These are phyloP conservation scores for Metaphire vulgaris DNA, from an alignment of 1,140 invertebrate genomes.

Conservation along the genomic window DNA sequence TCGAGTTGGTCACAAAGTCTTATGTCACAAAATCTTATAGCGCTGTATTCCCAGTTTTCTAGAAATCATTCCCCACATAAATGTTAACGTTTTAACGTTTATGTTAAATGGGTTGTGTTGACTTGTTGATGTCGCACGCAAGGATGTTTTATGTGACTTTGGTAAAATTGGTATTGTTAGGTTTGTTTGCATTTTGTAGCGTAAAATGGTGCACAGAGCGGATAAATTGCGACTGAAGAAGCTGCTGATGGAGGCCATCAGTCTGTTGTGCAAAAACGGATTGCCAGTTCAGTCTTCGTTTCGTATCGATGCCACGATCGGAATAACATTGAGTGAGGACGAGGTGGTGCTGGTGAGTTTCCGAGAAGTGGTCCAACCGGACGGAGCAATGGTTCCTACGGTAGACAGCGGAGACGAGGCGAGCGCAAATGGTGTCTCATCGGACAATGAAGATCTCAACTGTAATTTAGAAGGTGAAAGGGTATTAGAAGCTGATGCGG, in stretches of 20 bases:
- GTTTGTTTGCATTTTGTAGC: too few species aligned
- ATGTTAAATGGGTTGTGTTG: too few species aligned
- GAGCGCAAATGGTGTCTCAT: not conserved
- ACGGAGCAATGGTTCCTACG: not conserved
- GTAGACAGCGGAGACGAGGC: not conserved
- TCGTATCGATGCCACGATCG: constrained; percentile 17
- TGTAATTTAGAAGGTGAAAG: not conserved
- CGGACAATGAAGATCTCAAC: not conserved
- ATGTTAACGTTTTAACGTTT: too few species aligned
- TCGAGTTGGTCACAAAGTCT: too few species aligned
- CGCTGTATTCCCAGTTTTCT: too few species aligned
- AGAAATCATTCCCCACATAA: too few species aligned
- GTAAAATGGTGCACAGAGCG: not conserved
- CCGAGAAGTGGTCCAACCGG: not conserved
- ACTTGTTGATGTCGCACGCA: too few species aligned
- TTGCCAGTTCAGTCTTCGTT: constrained; percentile 13
- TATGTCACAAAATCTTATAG: too few species aligned
- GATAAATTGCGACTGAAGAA: constrained; percentile 10
- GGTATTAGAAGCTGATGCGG: not conserved
- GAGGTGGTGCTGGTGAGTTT: not conserved
- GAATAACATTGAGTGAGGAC: constrained; percentile 10
- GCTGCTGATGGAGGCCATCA: constrained; percentile 6
- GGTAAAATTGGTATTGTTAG: too few species aligned
- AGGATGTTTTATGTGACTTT: too few species aligned
- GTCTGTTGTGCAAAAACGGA: constrained; percentile 11